Base-by-base conservation (phyloP, 2,888 invertebrate genomes). In the Orthonevra nobilis region DNA sequence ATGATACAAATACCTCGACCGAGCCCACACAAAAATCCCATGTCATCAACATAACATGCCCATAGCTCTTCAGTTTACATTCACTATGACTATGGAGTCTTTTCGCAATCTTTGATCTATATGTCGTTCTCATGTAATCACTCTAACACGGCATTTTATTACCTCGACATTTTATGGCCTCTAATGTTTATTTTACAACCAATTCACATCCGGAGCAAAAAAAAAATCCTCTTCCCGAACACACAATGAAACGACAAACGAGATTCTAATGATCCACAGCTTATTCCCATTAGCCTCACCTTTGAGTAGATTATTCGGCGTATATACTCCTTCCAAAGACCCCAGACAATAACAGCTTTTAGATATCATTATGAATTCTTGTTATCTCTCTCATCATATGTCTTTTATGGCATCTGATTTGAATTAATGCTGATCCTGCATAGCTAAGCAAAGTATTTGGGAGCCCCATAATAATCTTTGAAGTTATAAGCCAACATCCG, bases 231-330 rank as follows among this genome's bases (percentile, higher is more conserved):
- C 7, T 32, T 6, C 14, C 5, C 5, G 23, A 4, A 6, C 9
- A 10, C 3, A 34, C 32, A 52, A 52, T 26, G 17, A 19, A 56
- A 46, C 46, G 66, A 46, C 36, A 56, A 30, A 46, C 30, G 50
- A 69, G 58, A 20, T 50, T 17, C 32, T 60, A 60, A 69, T 50
- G 32, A 69, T 58, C 50, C 38, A 6, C 28, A 23, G 46, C 48
- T 48, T 19, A 61, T 19, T 48, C n/a, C 12, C 36, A 28, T 52
- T 34, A 52, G 23, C 30, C 28, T 23, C 23, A 19, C 19, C 20
- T 6, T 26, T n/a, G 17, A n/a, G n/a, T 5, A 10, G n/a, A 32
- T 23, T 19, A 17, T 28, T 6, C n/a, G 26, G n/a, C 20, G 17
- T 48, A 12, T 23, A 23, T 5, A 23, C 5, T 23, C 5, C n/a